A percentile compares a stretch with the other conserved stretches of the same genome.
These are phyloP conservation scores for Sciurus carolinensis DNA, from an alignment of 2,797 vertebrate genomes.

Conservation along the genomic window DNA sequence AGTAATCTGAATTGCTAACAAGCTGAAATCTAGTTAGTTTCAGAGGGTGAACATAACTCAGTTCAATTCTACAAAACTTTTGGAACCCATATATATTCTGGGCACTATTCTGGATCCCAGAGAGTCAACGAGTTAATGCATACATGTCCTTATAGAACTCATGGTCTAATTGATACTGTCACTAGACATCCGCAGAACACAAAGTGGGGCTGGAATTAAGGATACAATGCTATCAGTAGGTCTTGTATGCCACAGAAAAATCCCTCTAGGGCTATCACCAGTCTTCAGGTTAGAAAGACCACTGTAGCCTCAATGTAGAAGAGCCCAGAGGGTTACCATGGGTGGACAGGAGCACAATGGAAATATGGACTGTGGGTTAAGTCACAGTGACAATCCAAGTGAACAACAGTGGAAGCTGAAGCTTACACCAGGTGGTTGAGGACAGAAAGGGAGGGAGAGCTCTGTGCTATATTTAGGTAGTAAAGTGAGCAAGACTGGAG, in stretches of 20 bases:
- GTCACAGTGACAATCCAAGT: not conserved
- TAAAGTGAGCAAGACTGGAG: not conserved
- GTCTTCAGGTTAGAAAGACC: slow-evolving; percentile 25
- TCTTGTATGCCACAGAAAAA: not conserved
- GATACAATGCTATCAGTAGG: not conserved
- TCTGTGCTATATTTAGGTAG: not conserved
- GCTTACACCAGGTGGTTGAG: not conserved
- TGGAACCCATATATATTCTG: not conserved
- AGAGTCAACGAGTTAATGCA: not conserved
- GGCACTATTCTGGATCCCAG: not conserved
- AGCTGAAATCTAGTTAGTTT: slow-evolving; percentile 47
- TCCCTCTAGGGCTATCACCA: not conserved
- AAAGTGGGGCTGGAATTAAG: not conserved
- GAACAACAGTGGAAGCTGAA: not conserved
- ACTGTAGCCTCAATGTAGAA: not conserved
- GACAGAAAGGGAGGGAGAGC: not conserved
- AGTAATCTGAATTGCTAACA: slow-evolving; percentile 43
- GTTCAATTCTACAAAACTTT: not conserved
- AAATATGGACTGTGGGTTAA: not conserved
- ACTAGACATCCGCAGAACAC: not conserved
- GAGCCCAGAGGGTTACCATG: not conserved
- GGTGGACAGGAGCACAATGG: not conserved
- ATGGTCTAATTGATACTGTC: not conserved
- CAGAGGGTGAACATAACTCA: not conserved
- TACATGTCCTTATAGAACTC: not conserved